These are phyloP conservation scores for Psittacula cyanocephala DNA, from an alignment of 2,113 vertebrate genomes.

Conservation along the genomic window DNA sequence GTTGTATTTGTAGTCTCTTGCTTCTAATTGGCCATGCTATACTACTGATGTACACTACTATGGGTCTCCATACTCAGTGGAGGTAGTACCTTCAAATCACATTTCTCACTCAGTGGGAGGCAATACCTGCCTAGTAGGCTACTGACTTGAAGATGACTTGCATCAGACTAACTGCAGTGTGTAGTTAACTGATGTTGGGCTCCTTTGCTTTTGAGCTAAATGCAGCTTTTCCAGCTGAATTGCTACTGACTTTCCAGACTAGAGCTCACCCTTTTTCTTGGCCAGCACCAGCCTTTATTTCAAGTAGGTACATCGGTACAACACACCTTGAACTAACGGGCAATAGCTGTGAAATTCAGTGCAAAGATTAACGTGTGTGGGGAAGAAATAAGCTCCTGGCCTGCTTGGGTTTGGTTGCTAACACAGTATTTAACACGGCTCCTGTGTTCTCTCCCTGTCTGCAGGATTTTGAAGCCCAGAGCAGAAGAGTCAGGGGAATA, in stretches of 20 bases:
- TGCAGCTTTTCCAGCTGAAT: not conserved
- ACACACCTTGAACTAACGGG: not conserved
- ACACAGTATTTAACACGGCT: not conserved
- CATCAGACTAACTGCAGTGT: not conserved
- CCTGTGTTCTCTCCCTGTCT: constrained; percentile 57
- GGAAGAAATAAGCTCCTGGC: not conserved
- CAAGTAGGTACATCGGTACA: not conserved
- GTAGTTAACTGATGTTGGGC: not conserved
- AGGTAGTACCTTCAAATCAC: fast-evolving
- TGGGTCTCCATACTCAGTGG: not conserved
- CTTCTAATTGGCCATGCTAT: not conserved
- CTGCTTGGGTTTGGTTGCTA: not conserved
- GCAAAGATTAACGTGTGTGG: not conserved
- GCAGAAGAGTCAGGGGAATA: constrained; percentile 95
- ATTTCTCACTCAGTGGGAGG: not conserved
- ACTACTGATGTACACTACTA: not conserved
- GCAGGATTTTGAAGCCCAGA: constrained; percentile 89
- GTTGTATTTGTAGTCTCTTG: not conserved
- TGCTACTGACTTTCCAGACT: not conserved
- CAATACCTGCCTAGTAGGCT: not conserved
- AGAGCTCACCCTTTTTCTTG: not conserved
- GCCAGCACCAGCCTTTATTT: not conserved
- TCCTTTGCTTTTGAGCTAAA: not conserved
- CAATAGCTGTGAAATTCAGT: not conserved
- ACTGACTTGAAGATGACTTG: not conserved